A percentile compares a stretch with the other conserved stretches of the same genome.
Evolutionary conservation across 2,113 vertebrate genomes (phyloP).

Genomic region (Strix aluco): DNA sequence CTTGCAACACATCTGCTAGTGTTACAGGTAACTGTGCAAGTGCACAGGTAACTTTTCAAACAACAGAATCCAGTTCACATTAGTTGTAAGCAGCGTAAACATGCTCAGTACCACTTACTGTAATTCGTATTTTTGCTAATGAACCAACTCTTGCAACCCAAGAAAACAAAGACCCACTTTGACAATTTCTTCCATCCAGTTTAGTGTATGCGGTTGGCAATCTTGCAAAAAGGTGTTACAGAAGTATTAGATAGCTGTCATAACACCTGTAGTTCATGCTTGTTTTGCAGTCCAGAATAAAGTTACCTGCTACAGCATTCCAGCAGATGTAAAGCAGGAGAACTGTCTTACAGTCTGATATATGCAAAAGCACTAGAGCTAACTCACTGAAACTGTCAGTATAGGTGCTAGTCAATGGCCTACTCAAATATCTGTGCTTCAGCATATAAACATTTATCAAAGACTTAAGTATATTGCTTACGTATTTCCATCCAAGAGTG

Average conservation of each 20-base stretch:
- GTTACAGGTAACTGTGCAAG: neutral
- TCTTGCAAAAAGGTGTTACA: neutral
- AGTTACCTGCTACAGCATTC: neutral
- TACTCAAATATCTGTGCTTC: neutral
- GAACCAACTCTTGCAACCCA: neutral
- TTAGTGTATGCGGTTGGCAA: neutral
- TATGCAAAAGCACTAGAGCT: neutral
- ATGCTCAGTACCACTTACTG: neutral
- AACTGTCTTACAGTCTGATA: neutral
- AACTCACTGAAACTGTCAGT: neutral
- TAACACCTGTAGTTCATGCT: neutral
- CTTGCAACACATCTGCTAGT: neutral
- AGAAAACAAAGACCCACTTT: neutral
- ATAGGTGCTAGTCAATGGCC: neutral
- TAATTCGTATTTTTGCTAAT: neutral
- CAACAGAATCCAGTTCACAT: neutral
- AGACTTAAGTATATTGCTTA: slow-evolving; percentile 71
- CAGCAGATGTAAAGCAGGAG: neutral
- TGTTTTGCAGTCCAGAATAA: neutral
- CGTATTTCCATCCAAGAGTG: slow-evolving; percentile 99
- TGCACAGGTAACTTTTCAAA: neutral
- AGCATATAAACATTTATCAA: neutral
- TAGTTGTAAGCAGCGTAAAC: neutral
- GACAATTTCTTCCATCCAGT: neutral
- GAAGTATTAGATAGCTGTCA: neutral